Base-by-base conservation (phyloP, 2,888 invertebrate genomes). In the Tortricodes alternella region DNA sequence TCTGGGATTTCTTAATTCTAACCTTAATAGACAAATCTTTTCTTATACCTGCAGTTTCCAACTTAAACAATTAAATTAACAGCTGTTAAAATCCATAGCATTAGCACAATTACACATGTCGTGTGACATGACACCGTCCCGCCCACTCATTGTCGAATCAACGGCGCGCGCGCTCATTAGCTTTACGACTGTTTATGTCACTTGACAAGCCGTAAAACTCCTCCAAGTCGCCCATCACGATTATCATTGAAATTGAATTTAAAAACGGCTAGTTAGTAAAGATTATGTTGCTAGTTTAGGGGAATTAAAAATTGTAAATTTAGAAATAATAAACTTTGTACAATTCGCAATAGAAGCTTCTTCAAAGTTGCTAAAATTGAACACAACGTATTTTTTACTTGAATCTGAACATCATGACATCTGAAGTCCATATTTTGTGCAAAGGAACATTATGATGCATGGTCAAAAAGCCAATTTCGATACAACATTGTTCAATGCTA, bases 161-260 rank as follows among this genome's bases (percentile, higher is more conserved):
- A 71, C 66, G 71, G 67, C 64, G 66, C 51, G 69, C 71, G 69
- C 39, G 38, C 18, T 74, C 66, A 74, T 78, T 73, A 73, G 70
- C 61, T 80, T 79, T 81, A 81, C 70, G 68, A 71, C 67, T 78
- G 71, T 80, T 78, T 73, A 75, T 72, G 70, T 67, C 60, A 61
- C 69, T 65, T 62, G 68, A 69, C 75, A 70, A 67, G 63, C 71
- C 71, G 73, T 80, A 75, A 78, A 71, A 48, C 43, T 24, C 18
- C 29, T 8, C 13, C 21, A 13, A 37, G 16, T n/a, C n/a, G n/a
- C n/a, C 32, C 38, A 51, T 60, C 59, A 56, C 59, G 64, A 61
- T 60, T 64, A 63, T 60, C 56, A 61, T 61, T 60, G 63, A 65
- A 61, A 65, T 50, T 48, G 44, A 59, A 34, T 55, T 44, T 24